Conservation (phyloP, 2,888 invertebrate species). For the Hypercompe scribonia region DNA sequence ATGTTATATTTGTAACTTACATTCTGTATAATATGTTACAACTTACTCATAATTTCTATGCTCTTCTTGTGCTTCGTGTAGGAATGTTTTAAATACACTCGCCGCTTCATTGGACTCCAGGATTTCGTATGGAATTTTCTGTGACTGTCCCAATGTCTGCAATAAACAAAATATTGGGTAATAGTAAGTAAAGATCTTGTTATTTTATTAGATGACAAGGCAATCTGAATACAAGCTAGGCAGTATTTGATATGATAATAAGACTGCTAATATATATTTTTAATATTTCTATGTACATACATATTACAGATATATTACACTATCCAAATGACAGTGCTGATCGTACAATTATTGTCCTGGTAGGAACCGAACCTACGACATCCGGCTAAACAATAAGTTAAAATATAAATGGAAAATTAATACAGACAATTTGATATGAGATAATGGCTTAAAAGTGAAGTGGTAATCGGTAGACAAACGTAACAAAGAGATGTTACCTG, state of each 20-base stretch:
- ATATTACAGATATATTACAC: no score
- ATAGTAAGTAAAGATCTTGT: background rate
- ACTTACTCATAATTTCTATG: constrained; percentile 96
- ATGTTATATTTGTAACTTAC: background rate
- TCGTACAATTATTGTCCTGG: no score
- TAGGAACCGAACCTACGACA: no score
- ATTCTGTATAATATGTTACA: background rate
- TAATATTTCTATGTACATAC: no score
- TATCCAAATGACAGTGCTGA: no score
- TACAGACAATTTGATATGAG: background rate
- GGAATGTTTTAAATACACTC: constrained; percentile 95
- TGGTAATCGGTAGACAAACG: background rate
- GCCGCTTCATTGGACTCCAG: constrained; percentile 97
- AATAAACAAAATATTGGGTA: constrained; percentile 21
- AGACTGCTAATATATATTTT: no score
- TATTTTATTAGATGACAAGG: background rate
- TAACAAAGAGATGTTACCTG: constrained; percentile 37
- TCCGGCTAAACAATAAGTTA: no score
- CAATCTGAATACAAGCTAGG: no score
- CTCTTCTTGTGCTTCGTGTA: constrained; percentile 96
- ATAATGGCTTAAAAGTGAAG: background rate
- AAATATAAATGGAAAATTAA: no score
- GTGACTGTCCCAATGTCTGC: constrained; percentile 80
- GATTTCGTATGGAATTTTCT: constrained; percentile 96
- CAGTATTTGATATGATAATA: no score